Percentiles rank a stretch among this genome's conserved stretches.
Conservation (phyloP, 2,888 invertebrate species). For the Andrena chrysosceles region DNA sequence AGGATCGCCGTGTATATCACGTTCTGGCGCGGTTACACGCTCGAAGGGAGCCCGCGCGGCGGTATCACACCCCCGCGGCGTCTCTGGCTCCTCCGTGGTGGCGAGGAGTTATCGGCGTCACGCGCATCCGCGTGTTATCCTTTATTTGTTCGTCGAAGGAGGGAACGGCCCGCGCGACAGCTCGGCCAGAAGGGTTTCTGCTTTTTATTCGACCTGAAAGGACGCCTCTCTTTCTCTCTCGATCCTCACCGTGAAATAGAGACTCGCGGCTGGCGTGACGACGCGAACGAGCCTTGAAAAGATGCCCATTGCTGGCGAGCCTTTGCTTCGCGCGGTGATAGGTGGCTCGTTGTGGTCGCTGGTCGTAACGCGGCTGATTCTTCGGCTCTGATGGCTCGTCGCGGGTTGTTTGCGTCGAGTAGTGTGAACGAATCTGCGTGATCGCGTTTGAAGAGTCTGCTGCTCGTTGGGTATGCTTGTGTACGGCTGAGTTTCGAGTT, state of each 20-base stretch:
- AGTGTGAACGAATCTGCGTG: no score
- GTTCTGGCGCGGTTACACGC: conserved; percentile 36
- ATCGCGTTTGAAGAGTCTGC: no score
- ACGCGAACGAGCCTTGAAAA: conserved; percentile 17
- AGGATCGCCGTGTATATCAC: conserved; percentile 36
- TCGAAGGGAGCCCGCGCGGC: conserved; percentile 27
- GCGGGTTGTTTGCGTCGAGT: no score
- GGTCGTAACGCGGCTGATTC: no score
- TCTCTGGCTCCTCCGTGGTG: conserved; percentile 33
- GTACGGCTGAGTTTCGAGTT: no score
- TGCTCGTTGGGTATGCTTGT: no score
- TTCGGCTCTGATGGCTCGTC: no score
- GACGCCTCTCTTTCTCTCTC: neutral
- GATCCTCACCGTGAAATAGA: neutral
- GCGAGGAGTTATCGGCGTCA: conserved; percentile 52
- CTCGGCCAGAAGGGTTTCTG: conserved; percentile 22
- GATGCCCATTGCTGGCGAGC: conserved; percentile 1
- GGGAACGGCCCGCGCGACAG: conserved; percentile 12
- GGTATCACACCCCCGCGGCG: conserved; percentile 46
- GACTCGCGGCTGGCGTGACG: conserved; percentile 11
- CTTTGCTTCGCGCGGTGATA: neutral
- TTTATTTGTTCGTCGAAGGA: conserved; percentile 63
- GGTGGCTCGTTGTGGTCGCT: no score
- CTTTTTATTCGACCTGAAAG: conserved; percentile 32
- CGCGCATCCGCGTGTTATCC: conserved; percentile 50